Evolutionary conservation across 35 echinoderm and acorn worm genomes (phyloP).

Genomic region (Holothuria glaberrima): DNA sequence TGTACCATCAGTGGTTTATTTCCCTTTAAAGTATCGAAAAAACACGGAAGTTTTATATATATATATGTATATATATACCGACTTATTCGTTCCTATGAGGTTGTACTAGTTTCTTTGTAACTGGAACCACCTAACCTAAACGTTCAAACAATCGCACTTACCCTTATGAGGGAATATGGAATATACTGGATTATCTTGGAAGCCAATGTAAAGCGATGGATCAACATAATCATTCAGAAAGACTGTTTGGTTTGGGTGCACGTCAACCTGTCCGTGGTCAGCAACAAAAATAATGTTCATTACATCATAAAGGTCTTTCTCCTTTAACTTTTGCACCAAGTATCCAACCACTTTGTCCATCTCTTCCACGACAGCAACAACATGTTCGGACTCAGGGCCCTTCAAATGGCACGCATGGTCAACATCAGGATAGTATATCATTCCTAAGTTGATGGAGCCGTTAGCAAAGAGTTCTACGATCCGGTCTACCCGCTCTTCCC

Average conservation of each 20-base stretch:
- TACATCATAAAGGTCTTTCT: background rate
- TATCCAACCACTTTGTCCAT: slow-evolving; percentile 31
- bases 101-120: too few relatives aligned
- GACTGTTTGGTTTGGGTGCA: background rate
- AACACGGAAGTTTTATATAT: too few relatives aligned
- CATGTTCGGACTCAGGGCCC: slow-evolving; percentile 21
- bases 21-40: too few relatives aligned
- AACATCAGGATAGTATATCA: background rate
- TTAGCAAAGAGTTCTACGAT: background rate
- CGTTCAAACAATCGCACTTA: background rate
- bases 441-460: slow-evolving; percentile 1
- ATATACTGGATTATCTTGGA: background rate
- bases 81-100: too few relatives aligned
- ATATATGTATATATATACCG: too few relatives aligned
- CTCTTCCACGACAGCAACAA: background rate
- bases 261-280: slow-evolving; percentile 26
- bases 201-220: background rate
- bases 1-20: too few relatives aligned
- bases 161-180: slow-evolving; percentile 9
- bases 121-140: background rate
- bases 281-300: slow-evolving; percentile 23
- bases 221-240: slow-evolving; percentile 34
- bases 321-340: background rate
- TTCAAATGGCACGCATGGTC: background rate
- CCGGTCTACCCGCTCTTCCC: background rate